phyloP scores from a whole-genome alignment of 2,888 invertebrate genomes.

The Parthenolecanium corni region DNA sequence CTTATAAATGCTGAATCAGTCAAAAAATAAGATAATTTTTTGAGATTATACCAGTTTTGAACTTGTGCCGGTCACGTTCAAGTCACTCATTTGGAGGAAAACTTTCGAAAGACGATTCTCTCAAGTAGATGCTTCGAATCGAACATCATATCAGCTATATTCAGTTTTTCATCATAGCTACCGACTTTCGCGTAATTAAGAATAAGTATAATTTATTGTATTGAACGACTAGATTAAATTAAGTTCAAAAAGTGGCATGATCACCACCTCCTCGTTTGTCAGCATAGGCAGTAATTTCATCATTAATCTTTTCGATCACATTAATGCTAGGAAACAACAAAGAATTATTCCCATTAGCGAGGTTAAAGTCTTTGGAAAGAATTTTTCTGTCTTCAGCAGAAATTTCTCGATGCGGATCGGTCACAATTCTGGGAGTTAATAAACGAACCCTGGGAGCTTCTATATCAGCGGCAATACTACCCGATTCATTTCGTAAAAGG shows the following conservation, averaged over 20 bases:
- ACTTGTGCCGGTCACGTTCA: no score
- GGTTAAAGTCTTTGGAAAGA: conserved; percentile 30
- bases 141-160: no score
- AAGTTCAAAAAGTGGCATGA: conserved; percentile 19
- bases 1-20: no score
- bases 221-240: background rate
- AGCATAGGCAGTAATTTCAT: conserved; percentile 54
- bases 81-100: no score
- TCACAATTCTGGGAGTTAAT: conserved; percentile 24
- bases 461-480: conserved; percentile 42
- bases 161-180: no score
- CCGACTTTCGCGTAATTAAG: no score
- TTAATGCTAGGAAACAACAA: conserved; percentile 52
- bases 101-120: no score
- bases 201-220: no score
- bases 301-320: conserved; percentile 52
- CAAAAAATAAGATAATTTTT: no score
- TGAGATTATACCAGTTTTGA: no score
- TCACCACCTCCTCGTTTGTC: conserved; percentile 58
- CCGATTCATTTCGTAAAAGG: conserved; percentile 38
- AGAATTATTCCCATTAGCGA: conserved; percentile 35
- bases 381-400: conserved; percentile 23
- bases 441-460: conserved; percentile 43
- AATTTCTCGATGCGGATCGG: conserved; percentile 20
- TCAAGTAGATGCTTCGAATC: no score